Conservation (phyloP, 2,888 invertebrate species). For the Malachius bipustulatus region DNA sequence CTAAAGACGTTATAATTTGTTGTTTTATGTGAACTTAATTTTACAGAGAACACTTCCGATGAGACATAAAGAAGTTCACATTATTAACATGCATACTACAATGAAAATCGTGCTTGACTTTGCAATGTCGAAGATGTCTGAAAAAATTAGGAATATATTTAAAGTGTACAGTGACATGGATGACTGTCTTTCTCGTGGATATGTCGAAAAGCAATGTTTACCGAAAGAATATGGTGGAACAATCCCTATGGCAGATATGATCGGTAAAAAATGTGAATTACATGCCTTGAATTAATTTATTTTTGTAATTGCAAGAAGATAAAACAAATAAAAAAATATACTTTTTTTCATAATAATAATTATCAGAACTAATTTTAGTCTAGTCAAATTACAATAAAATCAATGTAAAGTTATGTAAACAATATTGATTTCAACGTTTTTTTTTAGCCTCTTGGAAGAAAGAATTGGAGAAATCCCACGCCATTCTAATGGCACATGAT, state of each 20-base stretch:
- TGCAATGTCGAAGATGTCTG: conserved; percentile 63
- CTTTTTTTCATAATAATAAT: conserved; percentile 12
- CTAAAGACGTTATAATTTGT: conserved; percentile 52
- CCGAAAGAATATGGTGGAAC: conserved; percentile 74
- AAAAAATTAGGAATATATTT: conserved; percentile 62
- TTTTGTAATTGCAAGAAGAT: no score
- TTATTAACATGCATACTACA: conserved; percentile 60
- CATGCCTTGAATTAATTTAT: conserved; percentile 1
- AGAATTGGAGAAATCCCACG: conserved; percentile 49
- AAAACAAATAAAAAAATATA: no score
- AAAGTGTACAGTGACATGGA: conserved; percentile 51
- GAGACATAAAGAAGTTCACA: conserved; percentile 69
- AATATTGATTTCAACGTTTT: no score
- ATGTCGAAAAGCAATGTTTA: conserved; percentile 39
- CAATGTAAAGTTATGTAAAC: no score
- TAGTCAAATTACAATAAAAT: no score
- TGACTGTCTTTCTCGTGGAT: conserved; percentile 38
- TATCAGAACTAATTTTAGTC: no score
- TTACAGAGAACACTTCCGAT: conserved; percentile 60
- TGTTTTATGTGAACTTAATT: neutral
- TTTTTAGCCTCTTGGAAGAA: no score
- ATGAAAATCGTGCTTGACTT: conserved; percentile 66
- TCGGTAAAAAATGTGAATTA: conserved; percentile 45
- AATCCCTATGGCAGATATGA: conserved; percentile 76
- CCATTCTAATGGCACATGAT: conserved; percentile 52